Evolutionary conservation across 2,113 vertebrate species (phyloP), one percentile per base, ranked within the genome.

Genomic region (Acanthisitta chloris): DNA sequence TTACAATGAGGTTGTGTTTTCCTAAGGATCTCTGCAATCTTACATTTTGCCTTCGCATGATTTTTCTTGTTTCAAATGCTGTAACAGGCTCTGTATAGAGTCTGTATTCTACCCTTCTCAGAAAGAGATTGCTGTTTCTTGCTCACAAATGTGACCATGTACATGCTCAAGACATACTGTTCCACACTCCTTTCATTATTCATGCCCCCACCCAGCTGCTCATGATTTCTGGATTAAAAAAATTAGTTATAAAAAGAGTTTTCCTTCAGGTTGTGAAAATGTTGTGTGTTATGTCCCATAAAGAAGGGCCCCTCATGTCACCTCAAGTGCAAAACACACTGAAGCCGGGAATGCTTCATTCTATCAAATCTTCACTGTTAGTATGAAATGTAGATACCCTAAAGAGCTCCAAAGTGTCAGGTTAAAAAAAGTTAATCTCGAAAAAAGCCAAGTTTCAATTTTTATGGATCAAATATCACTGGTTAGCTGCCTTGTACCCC

Each of bases 151-250:
- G 64, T 4, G 38, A 87, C 34, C 84, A 76, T 69, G 79, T 92
- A 73, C 49, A 76, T 1, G 3, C 70, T 88, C 29, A 54, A 92
- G 74, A 88, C 42, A 88, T 66, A 88, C 81, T 86, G 81, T 94
- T 95, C 79, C 42, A 86, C 90, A 70, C 82, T 61, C 23, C 23
- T 88, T 51, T 94, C 34, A 23, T 80, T 80, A 15, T 67, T 88
- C 46, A 94, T 58, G 3, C 96, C 95, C 71, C 87, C 95, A 94
- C 46, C 42, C 87, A 93, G 85, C 74, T 95, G 85, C 67, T 96
- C 81, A 83, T 51, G 58, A 38, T 93, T 91, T 95, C 36, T 66
- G n/a, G 49, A 66, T 71, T 17, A 40, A 76, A 87, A 59, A 66
- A 42, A 42, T 11, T 7, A 31, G 54, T 13, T 77, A 81, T 48